Evolutionary conservation across 2,113 vertebrate genomes (phyloP).

Genomic region (Oncorhynchus kisutch): DNA sequence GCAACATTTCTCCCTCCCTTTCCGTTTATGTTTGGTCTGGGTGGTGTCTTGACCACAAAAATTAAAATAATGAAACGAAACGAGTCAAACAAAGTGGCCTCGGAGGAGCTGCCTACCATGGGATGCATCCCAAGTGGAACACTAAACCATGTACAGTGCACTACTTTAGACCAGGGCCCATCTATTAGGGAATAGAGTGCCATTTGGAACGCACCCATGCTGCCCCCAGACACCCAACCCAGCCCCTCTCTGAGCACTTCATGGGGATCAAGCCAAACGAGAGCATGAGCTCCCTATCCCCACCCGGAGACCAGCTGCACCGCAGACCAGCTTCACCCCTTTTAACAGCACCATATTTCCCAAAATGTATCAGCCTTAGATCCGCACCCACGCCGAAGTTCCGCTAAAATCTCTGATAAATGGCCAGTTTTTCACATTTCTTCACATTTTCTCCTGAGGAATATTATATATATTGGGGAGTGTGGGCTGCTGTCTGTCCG

Average conservation of each 20-base stretch:
- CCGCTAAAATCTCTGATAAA: constrained; percentile 55
- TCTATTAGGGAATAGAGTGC: no score
- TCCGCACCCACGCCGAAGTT: constrained; percentile 26
- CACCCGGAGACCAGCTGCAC: constrained; percentile 41
- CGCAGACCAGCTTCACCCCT: constrained; percentile 61
- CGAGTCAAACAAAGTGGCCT: not conserved
- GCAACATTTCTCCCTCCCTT: not conserved
- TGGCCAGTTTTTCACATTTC: not conserved
- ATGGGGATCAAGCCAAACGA: not conserved
- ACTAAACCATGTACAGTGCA: not conserved
- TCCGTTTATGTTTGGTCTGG: not conserved
- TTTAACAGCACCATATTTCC: constrained; percentile 59
- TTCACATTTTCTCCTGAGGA: constrained; percentile 31
- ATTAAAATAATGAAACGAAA: not conserved
- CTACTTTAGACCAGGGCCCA: no score
- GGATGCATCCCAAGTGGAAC: not conserved
- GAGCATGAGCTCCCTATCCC: constrained; percentile 61
- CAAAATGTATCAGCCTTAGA: constrained; percentile 55
- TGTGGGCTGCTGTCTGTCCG: constrained; percentile 40
- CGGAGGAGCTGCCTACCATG: not conserved
- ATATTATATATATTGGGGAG: constrained; percentile 8
- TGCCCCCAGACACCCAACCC: not conserved
- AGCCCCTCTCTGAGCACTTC: not conserved
- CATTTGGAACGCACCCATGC: not conserved
- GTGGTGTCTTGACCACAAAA: not conserved